Base-by-base conservation (phyloP, 2,113 vertebrate genomes). In the Polypterus bichir region DNA sequence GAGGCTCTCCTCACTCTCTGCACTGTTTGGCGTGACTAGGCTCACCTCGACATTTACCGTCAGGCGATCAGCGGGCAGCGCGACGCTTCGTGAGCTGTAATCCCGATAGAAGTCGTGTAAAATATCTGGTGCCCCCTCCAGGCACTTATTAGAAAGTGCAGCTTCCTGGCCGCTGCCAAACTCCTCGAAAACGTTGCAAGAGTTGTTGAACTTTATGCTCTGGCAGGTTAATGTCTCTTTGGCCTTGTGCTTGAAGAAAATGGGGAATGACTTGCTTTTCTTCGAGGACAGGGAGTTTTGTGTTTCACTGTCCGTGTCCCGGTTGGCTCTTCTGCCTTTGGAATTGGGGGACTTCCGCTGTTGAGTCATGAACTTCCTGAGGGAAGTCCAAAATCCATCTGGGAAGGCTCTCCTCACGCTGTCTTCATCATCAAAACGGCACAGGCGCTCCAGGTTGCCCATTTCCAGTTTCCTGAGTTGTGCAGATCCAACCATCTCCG, bases 31-130 rank as follows among this genome's bases (percentile, higher is more conserved):
- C 27, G 27, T 27, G 27, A 27, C 27, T 27, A 27, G 27, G 27
- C 27, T 69, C 48, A 68, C 59, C 3, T 73, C 71, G 7, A 66
- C 60, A 54, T 59, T 63, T 4, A 73, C 54, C 55, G 61, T 66
- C 44, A 68, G 45, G 44, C 7, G 64, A 45, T 72, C 67, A 46
- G 61, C 44, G 48, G 56, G 4, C n/a, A n/a, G 60, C 49, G 46
- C 48, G 27, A 27, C 27, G 27, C 27, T 27, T 9, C 54, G 52
- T 48, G 27, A 59, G 57, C 49, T 47, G 8, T 46, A 46, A 62
- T 65, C 58, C 10, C 59, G 48, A 6, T 52, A 46, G 27, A 58
- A 45, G 44, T 5, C 7, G 8, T 45, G 57, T 47, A 53, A 9
- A 47, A 46, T 64, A 6, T 45, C 48, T 46, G 3, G 11, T n/a